These are phyloP conservation scores for Marronus borbonicus DNA, from an alignment of 2,888 invertebrate genomes.

Conservation along the genomic window DNA sequence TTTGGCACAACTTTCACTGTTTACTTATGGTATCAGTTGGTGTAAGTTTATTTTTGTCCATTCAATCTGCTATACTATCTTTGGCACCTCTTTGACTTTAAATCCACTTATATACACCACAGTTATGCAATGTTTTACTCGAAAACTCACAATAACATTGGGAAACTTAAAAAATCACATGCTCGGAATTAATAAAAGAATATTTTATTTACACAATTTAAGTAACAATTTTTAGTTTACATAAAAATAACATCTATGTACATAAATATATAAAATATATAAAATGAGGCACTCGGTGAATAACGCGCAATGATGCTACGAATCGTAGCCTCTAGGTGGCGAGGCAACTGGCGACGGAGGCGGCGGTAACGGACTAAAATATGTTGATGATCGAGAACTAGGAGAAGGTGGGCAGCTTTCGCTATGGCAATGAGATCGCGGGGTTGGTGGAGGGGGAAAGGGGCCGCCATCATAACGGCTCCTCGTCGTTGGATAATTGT, in stretches of 20 bases:
- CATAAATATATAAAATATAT: slow-evolving; percentile 50
- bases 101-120: no score
- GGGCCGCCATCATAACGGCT: slow-evolving; percentile 71
- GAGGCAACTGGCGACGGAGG: slow-evolving; percentile 88
- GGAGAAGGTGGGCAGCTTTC: slow-evolving; percentile 80
- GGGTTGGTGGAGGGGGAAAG: slow-evolving; percentile 84
- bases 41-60: no score
- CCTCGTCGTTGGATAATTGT: slow-evolving; percentile 75
- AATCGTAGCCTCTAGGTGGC: slow-evolving; percentile 70
- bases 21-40: no score
- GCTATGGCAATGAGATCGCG: slow-evolving; percentile 82
- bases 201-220: slow-evolving; percentile 49
- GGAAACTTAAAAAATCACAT: background rate
- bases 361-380: slow-evolving; percentile 86
- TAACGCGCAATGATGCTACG: slow-evolving; percentile 54
- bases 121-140: no score
- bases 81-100: no score
- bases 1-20: no score
- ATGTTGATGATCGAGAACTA: slow-evolving; percentile 84
- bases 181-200: slow-evolving; percentile 43
- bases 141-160: no score
- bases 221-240: slow-evolving; percentile 49
- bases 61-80: no score
- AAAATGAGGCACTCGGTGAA: slow-evolving; percentile 50
- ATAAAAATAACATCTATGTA: slow-evolving; percentile 50